Evolutionary conservation across 2,797 vertebrate genomes (phyloP).

Genomic region (Mus spretus): DNA sequence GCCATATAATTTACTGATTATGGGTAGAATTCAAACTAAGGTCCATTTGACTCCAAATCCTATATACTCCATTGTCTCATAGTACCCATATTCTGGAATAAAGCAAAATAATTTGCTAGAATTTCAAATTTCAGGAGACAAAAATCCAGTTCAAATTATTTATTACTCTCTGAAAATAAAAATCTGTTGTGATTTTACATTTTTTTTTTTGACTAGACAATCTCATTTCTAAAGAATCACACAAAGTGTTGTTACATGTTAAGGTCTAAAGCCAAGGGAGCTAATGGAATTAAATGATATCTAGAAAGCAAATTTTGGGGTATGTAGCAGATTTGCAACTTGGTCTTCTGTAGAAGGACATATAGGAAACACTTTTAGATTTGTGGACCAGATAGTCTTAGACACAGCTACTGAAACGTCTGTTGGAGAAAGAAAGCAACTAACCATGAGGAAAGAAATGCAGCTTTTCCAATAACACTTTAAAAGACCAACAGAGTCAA

Average conservation of each 20-base stretch:
- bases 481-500: background rate
- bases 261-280: background rate
- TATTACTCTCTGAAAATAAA: background rate
- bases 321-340: background rate
- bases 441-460: background rate
- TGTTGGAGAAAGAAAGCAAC: background rate
- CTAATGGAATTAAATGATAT: background rate
- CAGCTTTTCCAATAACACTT: background rate
- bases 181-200: constrained; percentile 25
- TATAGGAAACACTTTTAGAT: background rate
- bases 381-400: background rate
- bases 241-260: background rate
- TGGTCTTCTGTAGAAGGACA: background rate
- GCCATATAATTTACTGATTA: background rate
- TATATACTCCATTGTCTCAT: background rate
- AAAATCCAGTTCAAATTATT: background rate
- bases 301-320: background rate
- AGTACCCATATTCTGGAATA: background rate
- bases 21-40: background rate
- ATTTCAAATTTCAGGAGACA: background rate
- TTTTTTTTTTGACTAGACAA: background rate
- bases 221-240: background rate
- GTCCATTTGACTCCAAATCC: background rate
- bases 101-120: background rate
- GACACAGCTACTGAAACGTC: constrained; percentile 11